phyloP scores from a whole-genome alignment of 2,888 invertebrate species.

The Carpatolechia fugitivella region DNA sequence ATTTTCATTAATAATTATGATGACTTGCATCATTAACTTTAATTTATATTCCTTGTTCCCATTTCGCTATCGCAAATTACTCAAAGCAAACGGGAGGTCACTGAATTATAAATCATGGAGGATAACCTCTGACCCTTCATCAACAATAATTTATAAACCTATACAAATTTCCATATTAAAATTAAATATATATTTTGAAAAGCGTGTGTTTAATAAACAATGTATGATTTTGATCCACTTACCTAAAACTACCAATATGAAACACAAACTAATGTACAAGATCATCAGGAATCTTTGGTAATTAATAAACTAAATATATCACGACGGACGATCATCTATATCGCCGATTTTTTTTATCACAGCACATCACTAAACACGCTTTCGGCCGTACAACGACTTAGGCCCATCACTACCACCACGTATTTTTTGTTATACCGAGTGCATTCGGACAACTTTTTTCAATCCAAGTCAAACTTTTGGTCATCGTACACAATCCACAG shows the following conservation, averaged over 20 bases:
- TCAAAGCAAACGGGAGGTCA: constrained; percentile 40
- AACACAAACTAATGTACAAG: constrained; percentile 79
- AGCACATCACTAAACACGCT: constrained; percentile 75
- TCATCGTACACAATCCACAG: constrained; percentile 61
- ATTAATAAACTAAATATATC: constrained; percentile 76
- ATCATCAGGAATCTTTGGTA: constrained; percentile 79
- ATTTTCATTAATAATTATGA: not conserved
- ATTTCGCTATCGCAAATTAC: constrained; percentile 32
- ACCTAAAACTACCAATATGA: constrained; percentile 79
- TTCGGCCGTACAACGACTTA: constrained; percentile 73
- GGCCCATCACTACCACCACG: constrained; percentile 73
- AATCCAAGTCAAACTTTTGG: constrained; percentile 64
- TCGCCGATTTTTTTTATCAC: constrained; percentile 74
- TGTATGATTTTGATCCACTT: constrained; percentile 38
- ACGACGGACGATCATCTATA: constrained; percentile 76
- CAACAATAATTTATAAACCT: constrained; percentile 17
- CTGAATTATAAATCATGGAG: constrained; percentile 44
- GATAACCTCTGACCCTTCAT: constrained; percentile 41
- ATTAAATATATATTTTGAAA: not conserved
- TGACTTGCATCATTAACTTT: not conserved
- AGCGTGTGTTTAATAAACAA: not conserved
- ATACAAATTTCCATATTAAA: not conserved
- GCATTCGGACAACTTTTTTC: constrained; percentile 71
- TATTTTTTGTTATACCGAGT: constrained; percentile 68
- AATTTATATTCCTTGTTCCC: not conserved